Conservation (phyloP, 1,140 invertebrate genomes). For the Copidosoma floridanum region DNA sequence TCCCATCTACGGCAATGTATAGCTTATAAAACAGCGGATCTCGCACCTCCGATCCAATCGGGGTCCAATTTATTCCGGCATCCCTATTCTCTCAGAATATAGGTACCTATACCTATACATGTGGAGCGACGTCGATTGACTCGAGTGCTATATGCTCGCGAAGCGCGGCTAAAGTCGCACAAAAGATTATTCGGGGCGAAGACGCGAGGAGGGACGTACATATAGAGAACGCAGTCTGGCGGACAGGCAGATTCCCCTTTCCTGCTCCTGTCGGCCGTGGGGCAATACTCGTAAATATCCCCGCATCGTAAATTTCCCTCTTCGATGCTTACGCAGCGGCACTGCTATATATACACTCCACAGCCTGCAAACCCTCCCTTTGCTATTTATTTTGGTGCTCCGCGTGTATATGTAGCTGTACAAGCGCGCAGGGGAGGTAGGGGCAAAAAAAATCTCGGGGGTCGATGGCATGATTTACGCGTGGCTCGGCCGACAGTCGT, state of each 20-base stretch:
- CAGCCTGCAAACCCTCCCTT: neutral
- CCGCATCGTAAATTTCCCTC: conserved; percentile 15
- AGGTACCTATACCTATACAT: no score
- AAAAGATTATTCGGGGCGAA: neutral
- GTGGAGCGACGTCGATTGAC: no score
- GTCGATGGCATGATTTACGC: no score
- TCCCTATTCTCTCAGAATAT: conserved; percentile 16
- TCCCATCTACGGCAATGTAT: no score
- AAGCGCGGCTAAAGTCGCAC: neutral
- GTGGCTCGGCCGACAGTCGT: no score
- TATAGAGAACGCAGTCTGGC: no score
- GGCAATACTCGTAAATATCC: conserved; percentile 26
- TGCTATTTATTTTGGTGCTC: conserved; percentile 12
- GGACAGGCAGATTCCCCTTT: neutral
- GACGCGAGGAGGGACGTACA: neutral
- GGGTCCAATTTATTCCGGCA: conserved; percentile 9
- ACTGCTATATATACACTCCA: neutral
- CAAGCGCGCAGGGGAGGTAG: no score
- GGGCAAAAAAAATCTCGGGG: no score
- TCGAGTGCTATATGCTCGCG: neutral
- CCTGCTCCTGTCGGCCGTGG: no score
- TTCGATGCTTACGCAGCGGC: conserved; percentile 17
- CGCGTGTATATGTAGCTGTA: no score
- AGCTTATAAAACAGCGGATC: no score
- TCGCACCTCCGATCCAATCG: conserved; percentile 16